These are phyloP conservation scores for Boleophthalmus pectinirostris DNA, from an alignment of 2,113 vertebrate genomes.

Conservation along the genomic window DNA sequence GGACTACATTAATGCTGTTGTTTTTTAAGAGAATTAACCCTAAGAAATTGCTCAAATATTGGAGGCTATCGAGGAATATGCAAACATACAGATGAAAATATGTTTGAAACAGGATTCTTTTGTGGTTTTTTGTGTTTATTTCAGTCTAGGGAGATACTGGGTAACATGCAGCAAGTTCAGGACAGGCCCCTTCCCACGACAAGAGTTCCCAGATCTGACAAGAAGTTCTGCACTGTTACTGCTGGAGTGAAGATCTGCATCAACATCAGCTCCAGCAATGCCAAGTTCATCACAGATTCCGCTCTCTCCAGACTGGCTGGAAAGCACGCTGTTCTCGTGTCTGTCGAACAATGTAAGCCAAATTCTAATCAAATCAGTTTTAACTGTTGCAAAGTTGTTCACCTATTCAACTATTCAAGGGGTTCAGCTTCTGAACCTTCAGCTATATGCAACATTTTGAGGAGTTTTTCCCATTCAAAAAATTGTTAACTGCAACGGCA, in stretches of 20 bases:
- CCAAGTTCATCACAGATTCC: conserved; percentile 55
- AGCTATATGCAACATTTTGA: no score
- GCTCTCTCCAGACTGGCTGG: conserved; percentile 72
- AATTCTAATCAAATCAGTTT: neutral
- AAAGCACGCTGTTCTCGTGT: conserved; percentile 65
- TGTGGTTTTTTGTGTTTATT: conserved; percentile 22
- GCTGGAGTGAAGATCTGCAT: conserved; percentile 75
- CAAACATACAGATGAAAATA: neutral
- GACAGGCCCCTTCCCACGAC: neutral
- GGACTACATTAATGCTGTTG: neutral
- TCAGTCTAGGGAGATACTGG: conserved; percentile 40
- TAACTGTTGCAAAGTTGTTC: neutral
- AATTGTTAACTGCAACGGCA: no score
- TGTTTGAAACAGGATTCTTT: neutral
- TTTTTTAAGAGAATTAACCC: neutral
- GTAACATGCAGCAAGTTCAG: neutral
- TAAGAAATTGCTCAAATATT: neutral
- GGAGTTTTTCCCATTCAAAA: no score
- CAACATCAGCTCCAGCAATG: conserved; percentile 64
- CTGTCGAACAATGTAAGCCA: conserved; percentile 72
- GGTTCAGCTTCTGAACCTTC: no score
- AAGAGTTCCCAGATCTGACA: conserved; percentile 22
- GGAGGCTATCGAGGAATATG: neutral
- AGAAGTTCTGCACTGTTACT: conserved; percentile 61
- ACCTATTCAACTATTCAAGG: neutral